Evolutionary conservation across 2,113 vertebrate species (phyloP), one percentile per base, ranked within the genome.

Genomic region (Perca flavescens): DNA sequence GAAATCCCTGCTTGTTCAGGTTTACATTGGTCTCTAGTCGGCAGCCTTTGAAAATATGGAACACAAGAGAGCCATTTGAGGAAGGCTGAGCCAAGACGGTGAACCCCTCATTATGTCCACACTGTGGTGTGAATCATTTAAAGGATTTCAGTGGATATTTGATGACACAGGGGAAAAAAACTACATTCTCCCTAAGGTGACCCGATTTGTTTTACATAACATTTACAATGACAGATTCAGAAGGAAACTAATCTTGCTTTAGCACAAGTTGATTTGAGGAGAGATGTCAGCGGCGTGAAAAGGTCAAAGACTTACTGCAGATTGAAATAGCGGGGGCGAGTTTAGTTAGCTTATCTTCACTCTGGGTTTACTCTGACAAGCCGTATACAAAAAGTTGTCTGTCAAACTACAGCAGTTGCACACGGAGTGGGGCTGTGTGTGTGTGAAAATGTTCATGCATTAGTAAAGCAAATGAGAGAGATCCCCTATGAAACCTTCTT

Each of bases 1-100:
- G 46, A 12, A 69, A 68, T 43, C 49, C n/a, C 67, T 15, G 36
- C 69, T 61, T 16, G 68, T 68, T 79, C 72, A 36, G 36, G 73
- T 50, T 86, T 64, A 62, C 73, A 77, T 76, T 2, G 62, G 61
- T 75, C 74, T 82, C 63, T 50, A 74, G 77, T 57, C 80, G 77
- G 80, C 66, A 65, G 83, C 68, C 66, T 79, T 85, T 84, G 82
- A 64, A 77, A 31, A 73, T 62, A 63, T 67, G 74, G 52, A 69
- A 78, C 79, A 74, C 90, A 64, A 76, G 57, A 70, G 88, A 84
- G 62, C 62, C 54, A 0, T 76, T 47, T 0, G 40, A 79, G 34
- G 56, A 69, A 46, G 47, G n/a, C 62, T 50, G 73, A 78, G 61
- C 57, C 67, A 66, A 75, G 69, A 75, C 68, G 46, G 21, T 17